Base-by-base conservation (phyloP, 2,797 vertebrate species). In the Catharus ustulatus region DNA sequence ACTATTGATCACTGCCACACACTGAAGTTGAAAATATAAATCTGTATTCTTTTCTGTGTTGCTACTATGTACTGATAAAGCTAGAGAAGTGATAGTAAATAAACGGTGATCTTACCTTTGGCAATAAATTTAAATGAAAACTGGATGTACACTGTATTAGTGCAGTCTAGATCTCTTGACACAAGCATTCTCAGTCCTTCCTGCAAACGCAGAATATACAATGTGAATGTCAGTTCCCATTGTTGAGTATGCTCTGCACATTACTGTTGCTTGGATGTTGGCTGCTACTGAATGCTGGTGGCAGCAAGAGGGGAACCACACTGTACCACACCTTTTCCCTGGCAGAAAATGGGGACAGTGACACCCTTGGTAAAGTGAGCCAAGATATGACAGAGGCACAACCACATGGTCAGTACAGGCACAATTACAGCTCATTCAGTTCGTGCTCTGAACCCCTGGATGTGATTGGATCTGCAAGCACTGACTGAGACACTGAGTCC, bases 71-170 rank as follows among this genome's bases (percentile, higher is more conserved):
- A 62, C 5, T 10, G 85, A 55, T 18, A 74, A 69, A 77, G 43
- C 38, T 61, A 22, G 18, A 66, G 23, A 89, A 86, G 30, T 40
- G 43, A 77, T n/a, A 83, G 76, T 18, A 91, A 94, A 73, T 57
- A 64, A 91, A 63, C 2, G 38, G 11, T 46, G 27, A 43, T 67
- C 98, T 97, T 97, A 99, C 99, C 99, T 98, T 99, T 99, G 49
- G 99, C 98, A 97, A 99, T 99, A 97, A 99, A 99, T 96, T 99
- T 99, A 91, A 99, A 99, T 67, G 99, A 99, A 97, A 99, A 99
- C 95, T 99, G 99, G 91, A 99, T 99, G 95, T 99, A 99, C 80
- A 99, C 97, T 1, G 98, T 99, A 85, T 98, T 98, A 58, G 98
- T 98, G 90, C 99, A 99, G 95, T 99, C 99, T 66, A 99, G 97